Base-by-base conservation (phyloP, 2,113 vertebrate genomes). In the Phalacrocorax pelagicus region DNA sequence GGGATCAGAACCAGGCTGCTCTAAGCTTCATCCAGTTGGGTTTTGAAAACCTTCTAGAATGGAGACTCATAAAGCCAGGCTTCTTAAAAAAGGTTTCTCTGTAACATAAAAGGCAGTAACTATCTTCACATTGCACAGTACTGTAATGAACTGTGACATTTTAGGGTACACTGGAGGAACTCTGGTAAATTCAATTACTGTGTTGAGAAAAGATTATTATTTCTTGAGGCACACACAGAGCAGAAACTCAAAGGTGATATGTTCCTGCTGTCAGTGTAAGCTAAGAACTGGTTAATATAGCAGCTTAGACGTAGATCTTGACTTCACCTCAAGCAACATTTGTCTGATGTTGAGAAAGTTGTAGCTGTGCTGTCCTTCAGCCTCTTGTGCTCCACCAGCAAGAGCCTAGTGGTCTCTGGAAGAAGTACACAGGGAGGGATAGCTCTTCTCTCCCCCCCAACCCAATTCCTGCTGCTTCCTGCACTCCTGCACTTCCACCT, bases 311-410 rank as follows among this genome's bases (percentile, higher is more conserved):
- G 1, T 29, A 70, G 49, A 38, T 62, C 36, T 51, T 94, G 71
- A 40, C 65, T 88, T 96, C 26, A 30, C 18, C 19, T 77, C 38
- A 67, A 5, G 12, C 10, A 83, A 1, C 26, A 36, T 40, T 30
- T 88, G 24, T 62, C 66, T 89, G 18, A 61, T 65, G 27, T 51
- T 93, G 16, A 46, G 34, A 23, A 78, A 61, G 75, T 66, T 8
- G 0, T 66, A 71, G 47, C 15, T 71, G 6, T 63, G 14, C 12
- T 63, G 15, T 38, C 42, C 29, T n/a, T 59, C 1, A 0, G 54
- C 42, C 36, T 62, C 9, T 55, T 83, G 36, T 91, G 44, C 47
- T 91, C 13, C 32, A 57, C 16, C 0, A 4, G 18, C n/a, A 55
- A 42, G 38, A 69, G 42, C 38, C 11, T n/a, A 5, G 70, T 88